Conservation (phyloP, 2,113 vertebrate genomes). For the Sebastes schlegelii region DNA sequence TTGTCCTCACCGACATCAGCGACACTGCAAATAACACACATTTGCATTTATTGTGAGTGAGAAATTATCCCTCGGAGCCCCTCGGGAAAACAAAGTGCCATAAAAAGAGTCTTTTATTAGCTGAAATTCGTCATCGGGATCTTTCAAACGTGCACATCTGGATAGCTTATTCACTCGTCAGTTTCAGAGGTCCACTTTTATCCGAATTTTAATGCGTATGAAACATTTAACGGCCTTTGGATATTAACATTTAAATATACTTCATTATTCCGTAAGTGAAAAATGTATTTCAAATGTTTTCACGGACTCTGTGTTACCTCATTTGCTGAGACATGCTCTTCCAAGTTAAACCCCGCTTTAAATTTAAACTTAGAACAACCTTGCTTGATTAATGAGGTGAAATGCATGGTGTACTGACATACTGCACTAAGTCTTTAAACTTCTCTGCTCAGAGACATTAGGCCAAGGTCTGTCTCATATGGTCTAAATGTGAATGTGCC, state of each 20-base stretch:
- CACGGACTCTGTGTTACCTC: not conserved
- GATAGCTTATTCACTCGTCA: conserved; percentile 2
- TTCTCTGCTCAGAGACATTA: conserved; percentile 45
- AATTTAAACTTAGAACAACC: conserved; percentile 51
- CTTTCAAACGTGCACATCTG: not conserved
- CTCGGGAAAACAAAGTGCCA: not conserved
- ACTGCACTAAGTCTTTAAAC: conserved; percentile 53
- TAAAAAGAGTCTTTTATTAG: not conserved
- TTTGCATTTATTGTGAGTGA: conserved; percentile 33
- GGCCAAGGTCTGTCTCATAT: conserved; percentile 54
- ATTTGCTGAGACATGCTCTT: conserved; percentile 30
- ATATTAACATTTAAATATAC: conserved; percentile 26
- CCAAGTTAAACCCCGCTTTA: conserved; percentile 32
- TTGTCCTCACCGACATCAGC: not conserved
- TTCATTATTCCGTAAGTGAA: conserved; percentile 37
- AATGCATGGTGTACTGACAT: conserved; percentile 48
- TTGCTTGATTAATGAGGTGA: conserved; percentile 75
- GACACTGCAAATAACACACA: conserved; percentile 16
- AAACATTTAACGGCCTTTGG: conserved; percentile 17
- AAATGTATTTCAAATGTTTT: conserved; percentile 56
- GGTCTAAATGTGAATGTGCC: conserved; percentile 22
- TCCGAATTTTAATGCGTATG: conserved; percentile 21
- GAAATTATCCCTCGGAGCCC: not conserved
- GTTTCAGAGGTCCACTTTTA: conserved; percentile 24
- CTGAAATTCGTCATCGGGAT: not conserved